Percentiles rank a stretch among this genome's conserved stretches.
phyloP scores from a whole-genome alignment of 2,888 invertebrate genomes.

The Metallyticus violacea region DNA sequence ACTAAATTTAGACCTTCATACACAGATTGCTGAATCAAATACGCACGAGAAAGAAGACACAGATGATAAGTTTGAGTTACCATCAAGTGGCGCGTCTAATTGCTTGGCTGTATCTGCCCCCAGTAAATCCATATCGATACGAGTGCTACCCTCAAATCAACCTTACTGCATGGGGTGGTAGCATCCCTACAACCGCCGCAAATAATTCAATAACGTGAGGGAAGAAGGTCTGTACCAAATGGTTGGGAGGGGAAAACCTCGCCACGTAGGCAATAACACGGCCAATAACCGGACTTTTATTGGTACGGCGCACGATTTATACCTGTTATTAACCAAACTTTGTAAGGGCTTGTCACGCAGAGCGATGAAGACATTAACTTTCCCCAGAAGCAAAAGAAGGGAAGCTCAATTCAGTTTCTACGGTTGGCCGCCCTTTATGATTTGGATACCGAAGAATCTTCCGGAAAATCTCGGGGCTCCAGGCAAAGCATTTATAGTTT shows the following conservation, averaged over 20 bases:
- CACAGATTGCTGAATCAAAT: too few relatives aligned
- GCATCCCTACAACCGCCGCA: background rate
- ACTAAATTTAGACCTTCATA: too few relatives aligned
- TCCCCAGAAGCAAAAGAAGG: background rate
- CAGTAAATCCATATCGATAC: background rate
- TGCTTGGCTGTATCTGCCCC: background rate
- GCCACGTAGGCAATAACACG: background rate
- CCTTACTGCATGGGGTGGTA: too few relatives aligned
- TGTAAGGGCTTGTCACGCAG: background rate
- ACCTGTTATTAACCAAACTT: background rate
- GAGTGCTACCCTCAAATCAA: background rate
- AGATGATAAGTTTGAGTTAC: too few relatives aligned
- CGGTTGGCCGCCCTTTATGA: background rate
- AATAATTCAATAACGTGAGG: background rate
- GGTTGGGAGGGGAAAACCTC: background rate
- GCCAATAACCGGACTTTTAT: constrained; percentile 1
- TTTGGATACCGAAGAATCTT: background rate
- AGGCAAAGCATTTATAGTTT: too few relatives aligned
- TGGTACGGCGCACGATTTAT: background rate
- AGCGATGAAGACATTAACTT: background rate
- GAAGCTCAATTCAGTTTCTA: background rate
- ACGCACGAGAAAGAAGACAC: too few relatives aligned
- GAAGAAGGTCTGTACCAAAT: background rate
- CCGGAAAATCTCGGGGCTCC: background rate
- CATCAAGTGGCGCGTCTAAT: background rate